phyloP scores from a whole-genome alignment of 2,797 vertebrate genomes.

The Todus mexicanus region DNA sequence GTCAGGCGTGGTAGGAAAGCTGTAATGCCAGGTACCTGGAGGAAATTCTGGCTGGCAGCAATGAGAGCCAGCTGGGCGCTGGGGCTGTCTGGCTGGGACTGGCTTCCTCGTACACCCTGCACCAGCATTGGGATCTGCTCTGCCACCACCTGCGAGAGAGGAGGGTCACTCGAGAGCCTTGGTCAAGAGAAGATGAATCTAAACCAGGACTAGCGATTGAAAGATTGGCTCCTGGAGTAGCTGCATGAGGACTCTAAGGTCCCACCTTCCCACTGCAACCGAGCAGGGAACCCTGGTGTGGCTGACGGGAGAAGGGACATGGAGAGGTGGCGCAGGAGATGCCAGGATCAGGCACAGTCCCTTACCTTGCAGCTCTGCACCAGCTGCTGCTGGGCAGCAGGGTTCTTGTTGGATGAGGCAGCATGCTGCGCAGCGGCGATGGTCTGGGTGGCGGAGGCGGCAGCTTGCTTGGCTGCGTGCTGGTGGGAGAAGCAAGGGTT shows the following conservation, averaged over 20 bases:
- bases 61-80: slow-evolving; percentile 95
- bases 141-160: slow-evolving; percentile 83
- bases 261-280: neutral
- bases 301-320: accelerated
- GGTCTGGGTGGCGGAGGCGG: slow-evolving; percentile 93
- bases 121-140: slow-evolving; percentile 98
- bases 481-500: slow-evolving; percentile 29
- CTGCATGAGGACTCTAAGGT: neutral
- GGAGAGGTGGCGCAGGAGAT: neutral
- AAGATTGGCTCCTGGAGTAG: neutral
- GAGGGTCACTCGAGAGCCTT: neutral
- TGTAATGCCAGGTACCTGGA: slow-evolving; percentile 81
- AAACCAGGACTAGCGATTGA: neutral
- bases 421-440: slow-evolving; percentile 93
- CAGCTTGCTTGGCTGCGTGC: slow-evolving; percentile 95
- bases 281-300: accelerated
- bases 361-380: slow-evolving; percentile 89
- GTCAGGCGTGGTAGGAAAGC: neutral
- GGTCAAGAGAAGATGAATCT: accelerated
- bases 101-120: slow-evolving; percentile 94
- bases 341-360: neutral
- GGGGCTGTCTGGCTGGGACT: slow-evolving; percentile 94
- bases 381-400: slow-evolving; percentile 90
- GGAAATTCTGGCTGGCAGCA: slow-evolving; percentile 93
- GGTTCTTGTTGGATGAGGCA: slow-evolving; percentile 89